A percentile compares a stretch with the other conserved stretches of the same genome.
These are phyloP conservation scores for Telmatochromis sp. DNA, from an alignment of 2,113 vertebrate genomes.

Conservation along the genomic window DNA sequence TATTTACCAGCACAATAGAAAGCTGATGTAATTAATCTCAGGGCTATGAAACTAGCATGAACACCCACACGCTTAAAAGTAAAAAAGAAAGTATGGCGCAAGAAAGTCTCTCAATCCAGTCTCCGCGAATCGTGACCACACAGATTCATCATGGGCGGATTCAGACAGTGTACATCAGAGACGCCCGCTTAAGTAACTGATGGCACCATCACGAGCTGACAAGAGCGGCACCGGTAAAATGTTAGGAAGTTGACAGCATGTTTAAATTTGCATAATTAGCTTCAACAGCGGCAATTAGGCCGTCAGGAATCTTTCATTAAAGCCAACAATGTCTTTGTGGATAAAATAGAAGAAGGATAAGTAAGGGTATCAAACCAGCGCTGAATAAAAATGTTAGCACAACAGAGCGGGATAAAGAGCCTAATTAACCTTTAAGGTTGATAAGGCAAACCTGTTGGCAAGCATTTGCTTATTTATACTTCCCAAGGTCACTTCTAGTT, in stretches of 20 bases:
- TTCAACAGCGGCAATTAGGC: constrained; percentile 49
- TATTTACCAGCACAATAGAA: background rate
- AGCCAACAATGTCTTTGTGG: constrained; percentile 21
- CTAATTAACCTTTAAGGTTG: background rate
- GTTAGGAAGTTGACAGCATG: constrained; percentile 42
- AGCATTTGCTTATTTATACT: background rate
- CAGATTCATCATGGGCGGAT: background rate
- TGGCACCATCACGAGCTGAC: constrained; percentile 34
- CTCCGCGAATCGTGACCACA: background rate
- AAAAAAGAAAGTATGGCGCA: background rate
- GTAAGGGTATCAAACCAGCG: background rate
- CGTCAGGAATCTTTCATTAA: constrained; percentile 31
- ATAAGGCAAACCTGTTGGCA: background rate
- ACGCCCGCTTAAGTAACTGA: constrained; percentile 11
- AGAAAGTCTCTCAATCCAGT: background rate
- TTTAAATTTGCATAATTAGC: constrained; percentile 53
- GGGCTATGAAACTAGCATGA: background rate
- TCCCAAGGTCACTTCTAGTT: background rate
- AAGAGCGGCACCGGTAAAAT: constrained; percentile 9
- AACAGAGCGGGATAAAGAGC: background rate
- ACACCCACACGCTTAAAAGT: background rate
- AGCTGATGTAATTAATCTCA: background rate
- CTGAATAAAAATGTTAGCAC: background rate
- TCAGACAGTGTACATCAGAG: constrained; percentile 1
- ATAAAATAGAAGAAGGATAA: background rate